Conservation (phyloP, 2,888 invertebrate species). For the Ethmia dodecea region DNA sequence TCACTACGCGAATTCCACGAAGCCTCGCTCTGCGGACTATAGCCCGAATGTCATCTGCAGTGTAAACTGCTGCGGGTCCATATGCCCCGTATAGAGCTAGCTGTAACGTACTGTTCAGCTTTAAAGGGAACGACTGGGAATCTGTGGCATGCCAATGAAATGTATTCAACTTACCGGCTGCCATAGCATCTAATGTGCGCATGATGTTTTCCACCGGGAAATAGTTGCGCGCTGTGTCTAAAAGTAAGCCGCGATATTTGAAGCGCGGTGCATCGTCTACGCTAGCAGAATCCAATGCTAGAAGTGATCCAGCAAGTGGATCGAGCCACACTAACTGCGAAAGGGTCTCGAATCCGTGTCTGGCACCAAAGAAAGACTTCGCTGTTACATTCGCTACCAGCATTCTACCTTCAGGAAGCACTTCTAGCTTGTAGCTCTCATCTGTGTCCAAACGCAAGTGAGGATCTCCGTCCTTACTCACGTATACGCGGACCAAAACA, state of each 20-base stretch:
- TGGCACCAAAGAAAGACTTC: constrained; percentile 85
- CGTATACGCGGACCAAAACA: constrained; percentile 55
- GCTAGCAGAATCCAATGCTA: constrained; percentile 80
- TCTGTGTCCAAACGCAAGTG: constrained; percentile 82
- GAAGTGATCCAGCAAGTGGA: constrained; percentile 78
- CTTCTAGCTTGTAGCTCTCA: constrained; percentile 83
- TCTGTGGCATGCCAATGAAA: constrained; percentile 96
- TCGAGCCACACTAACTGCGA: constrained; percentile 89
- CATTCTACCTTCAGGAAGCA: constrained; percentile 64
- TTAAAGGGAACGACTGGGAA: constrained; percentile 94
- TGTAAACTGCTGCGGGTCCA: constrained; percentile 86
- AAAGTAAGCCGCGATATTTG: constrained; percentile 88
- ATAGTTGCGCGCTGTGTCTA: constrained; percentile 95
- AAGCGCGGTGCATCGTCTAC: constrained; percentile 87
- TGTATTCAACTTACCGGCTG: constrained; percentile 92
- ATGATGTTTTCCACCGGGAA: constrained; percentile 85
- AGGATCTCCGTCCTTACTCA: constrained; percentile 73
- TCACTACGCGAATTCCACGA: constrained; percentile 89
- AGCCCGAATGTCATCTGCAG: constrained; percentile 82
- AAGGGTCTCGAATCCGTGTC: constrained; percentile 87
- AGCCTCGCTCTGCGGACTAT: constrained; percentile 86
- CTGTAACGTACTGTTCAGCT: constrained; percentile 85
- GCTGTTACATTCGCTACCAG: constrained; percentile 80
- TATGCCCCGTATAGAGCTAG: constrained; percentile 91
- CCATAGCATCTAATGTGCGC: constrained; percentile 91